These are phyloP conservation scores for Crotalus horridus DNA, from an alignment of 2,113 vertebrate species.

Conservation along the genomic window DNA sequence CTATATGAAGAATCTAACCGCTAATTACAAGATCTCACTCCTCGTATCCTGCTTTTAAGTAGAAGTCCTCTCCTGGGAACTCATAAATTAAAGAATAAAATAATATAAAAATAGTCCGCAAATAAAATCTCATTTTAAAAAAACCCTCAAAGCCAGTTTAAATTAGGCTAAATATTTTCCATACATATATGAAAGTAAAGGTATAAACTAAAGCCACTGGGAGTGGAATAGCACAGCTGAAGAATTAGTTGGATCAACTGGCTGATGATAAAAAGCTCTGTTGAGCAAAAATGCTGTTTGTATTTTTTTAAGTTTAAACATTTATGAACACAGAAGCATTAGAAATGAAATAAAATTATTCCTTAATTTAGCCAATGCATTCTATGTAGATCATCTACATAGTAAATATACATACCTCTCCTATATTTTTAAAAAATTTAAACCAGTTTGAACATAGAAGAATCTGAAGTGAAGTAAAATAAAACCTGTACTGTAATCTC, in stretches of 20 bases:
- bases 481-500: background rate
- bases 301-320: background rate
- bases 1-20: too few relatives aligned
- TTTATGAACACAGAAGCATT: background rate
- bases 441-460: background rate
- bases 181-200: background rate
- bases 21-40: background rate
- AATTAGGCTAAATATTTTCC: background rate
- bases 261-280: background rate
- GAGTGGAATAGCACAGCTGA: background rate
- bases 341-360: background rate
- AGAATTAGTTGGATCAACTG: background rate
- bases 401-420: background rate
- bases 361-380: background rate
- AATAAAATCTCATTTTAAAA: background rate
- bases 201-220: background rate
- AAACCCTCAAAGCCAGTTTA: background rate
- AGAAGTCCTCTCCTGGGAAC: background rate
- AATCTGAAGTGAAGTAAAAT: background rate
- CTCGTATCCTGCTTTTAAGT: background rate
- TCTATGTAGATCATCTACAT: background rate
- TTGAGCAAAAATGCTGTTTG: background rate
- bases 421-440: background rate
- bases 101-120: background rate
- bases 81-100: background rate